Evolutionary conservation across 2,888 invertebrate species (phyloP).

Genomic region (Tipula helvola): DNA sequence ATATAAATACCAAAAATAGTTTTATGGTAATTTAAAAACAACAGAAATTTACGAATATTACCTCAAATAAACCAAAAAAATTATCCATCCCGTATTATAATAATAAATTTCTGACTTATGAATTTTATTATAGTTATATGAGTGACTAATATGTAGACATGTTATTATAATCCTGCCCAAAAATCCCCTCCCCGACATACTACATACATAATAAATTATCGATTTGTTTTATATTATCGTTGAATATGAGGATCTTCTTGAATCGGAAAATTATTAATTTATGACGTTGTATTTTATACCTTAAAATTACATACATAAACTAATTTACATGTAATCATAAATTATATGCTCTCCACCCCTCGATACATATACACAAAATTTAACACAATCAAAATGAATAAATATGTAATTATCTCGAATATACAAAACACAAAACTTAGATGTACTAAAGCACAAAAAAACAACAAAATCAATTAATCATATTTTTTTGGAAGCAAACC

Average conservation of each 20-base stretch:
- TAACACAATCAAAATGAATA: conserved; percentile 6
- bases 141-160: not conserved
- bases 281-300: not conserved
- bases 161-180: not conserved
- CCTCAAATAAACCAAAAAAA: not conserved
- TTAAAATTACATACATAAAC: not conserved
- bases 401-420: not conserved
- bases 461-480: not conserved
- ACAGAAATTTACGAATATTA: not conserved
- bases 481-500: not conserved
- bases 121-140: not conserved
- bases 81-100: not conserved
- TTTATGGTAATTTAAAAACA: not conserved
- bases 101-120: not conserved
- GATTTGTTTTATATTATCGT: not conserved
- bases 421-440: not conserved
- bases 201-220: not conserved
- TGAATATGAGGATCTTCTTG: not conserved
- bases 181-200: not conserved
- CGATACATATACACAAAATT: not conserved
- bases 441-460: not conserved
- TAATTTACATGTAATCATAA: not conserved
- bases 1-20: not conserved
- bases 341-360: not conserved
- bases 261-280: not conserved